Base-by-base conservation (phyloP, 2,888 invertebrate species). In the Chrysomela aeneicollis region DNA sequence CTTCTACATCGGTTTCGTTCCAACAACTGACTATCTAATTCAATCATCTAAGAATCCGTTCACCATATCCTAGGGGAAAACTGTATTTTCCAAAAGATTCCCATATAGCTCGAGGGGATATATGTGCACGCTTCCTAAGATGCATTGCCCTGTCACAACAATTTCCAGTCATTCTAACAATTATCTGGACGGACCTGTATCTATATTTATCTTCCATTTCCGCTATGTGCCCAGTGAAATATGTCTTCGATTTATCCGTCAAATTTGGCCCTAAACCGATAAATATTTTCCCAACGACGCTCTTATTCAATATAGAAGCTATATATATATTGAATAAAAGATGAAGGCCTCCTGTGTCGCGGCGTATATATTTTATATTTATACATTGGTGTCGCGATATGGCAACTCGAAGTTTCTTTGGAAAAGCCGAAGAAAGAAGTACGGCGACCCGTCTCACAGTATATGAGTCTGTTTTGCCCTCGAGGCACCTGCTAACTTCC, bases 291-390 rank as follows among this genome's bases (percentile, higher is more conserved):
- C 54, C 62, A 62, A 62, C 65, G 65, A 62, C 65, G 61, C 61
- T 62, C 66, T 66, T 66, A 66, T 66, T 66, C 66, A 66, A 66
- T 66, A 62, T 62, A 62, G 55, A 57, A 66, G 59, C 62, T 59
- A 62, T 66, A 66, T 62, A 66, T 59, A 66, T 62, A 62, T 66
- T 66, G 66, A 66, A 66, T 66, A 66, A 66, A 66, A 66, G 66
- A 66, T 66, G 66, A 62, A 62, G 66, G 66, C 50, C 62, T 61
- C 54, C 61, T 51, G 58, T 58, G 62, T 55, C 52, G 47, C 49
- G 59, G 66, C 66, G 65, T 65, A 59, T 65, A 65, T 61, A 65
- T 65, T 10, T 35, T 35, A 26, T 12, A 35, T 35, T 35, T 35
- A 35, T 35, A 35, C 35, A 65, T 65, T 65, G 65, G 65, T 65